These are phyloP conservation scores for Ahaetulla prasina DNA, from an alignment of 2,113 vertebrate genomes.

Conservation along the genomic window DNA sequence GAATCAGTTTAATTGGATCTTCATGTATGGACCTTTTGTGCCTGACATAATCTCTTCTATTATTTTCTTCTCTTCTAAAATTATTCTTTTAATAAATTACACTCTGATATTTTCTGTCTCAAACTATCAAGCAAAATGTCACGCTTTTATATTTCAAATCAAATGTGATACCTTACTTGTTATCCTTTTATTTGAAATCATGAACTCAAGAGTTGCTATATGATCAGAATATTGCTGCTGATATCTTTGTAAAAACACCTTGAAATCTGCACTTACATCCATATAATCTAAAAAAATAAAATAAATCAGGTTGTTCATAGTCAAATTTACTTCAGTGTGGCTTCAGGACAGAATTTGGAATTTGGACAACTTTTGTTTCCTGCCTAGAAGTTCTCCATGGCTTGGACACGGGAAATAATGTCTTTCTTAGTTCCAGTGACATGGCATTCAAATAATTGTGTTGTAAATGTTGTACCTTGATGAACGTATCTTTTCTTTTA, in stretches of 20 bases:
- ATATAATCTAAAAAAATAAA: neutral
- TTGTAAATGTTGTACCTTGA: no score
- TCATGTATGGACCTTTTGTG: neutral
- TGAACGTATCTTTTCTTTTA: no score
- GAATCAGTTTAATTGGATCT: neutral
- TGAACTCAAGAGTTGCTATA: neutral
- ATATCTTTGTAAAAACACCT: neutral
- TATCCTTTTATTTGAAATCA: slow-evolving; percentile 3
- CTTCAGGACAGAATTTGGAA: neutral
- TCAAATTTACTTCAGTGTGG: neutral
- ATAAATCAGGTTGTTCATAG: neutral
- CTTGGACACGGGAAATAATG: neutral
- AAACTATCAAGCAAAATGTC: neutral
- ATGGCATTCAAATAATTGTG: no score
- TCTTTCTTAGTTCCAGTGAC: neutral
- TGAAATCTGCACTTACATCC: neutral
- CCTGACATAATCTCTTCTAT: neutral
- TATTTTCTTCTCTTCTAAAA: neutral
- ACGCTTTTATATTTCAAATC: neutral
- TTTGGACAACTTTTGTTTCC: neutral
- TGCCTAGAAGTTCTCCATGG: neutral
- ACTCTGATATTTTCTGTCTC: neutral
- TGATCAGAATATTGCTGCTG: slow-evolving; percentile 1
- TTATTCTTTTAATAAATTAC: neutral
- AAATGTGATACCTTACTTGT: neutral